Base-by-base conservation (phyloP, 2,113 vertebrate species). In the Cryptotis parvus region DNA sequence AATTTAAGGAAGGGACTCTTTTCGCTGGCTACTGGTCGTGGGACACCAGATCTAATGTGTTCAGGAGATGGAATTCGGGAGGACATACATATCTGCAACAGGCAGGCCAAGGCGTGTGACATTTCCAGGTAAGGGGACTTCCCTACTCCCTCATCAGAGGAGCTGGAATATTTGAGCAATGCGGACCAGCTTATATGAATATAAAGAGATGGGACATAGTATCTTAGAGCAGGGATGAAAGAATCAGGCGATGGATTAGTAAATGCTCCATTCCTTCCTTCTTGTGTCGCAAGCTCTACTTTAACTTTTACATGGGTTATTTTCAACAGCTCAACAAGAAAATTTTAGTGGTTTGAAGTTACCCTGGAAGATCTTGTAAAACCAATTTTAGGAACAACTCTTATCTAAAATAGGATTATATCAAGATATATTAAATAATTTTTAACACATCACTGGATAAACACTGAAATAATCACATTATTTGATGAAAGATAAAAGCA, bases 291-390 rank as follows among this genome's bases (percentile, higher is more conserved):
- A 27, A 45, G 4, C 12, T 75, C 1, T 0, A 43, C 37, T 33
- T 86, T 93, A 45, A 24, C 24, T 72, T 45, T 2, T 61, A 84
- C 87, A 75, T 93, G 74, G 74, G 43, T 24, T 45, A 33, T 41
- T 8, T 82, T 52, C 8, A 87, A 89, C 27, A 76, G 29, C 84
- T 96, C 76, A 61, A 35, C 61, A 84, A 29, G 29, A 29, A 55
- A 88, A 93, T 92, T 88, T 91, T 58, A 95, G 45, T 49, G 27
- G 1, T 69, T 93, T 55, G 14, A 87, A 79, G 65, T 43, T 68
- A 27, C 0, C 6, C 6, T 80, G 24, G 58, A 72, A 31, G 43
- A 69, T 14, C 52, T 55, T 39, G 35, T 1, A 81, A 76, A 86
- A 87, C 76, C 8, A 70, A 70, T 83, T 92, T 73, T 4, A 24